Conservation (phyloP, 2,888 invertebrate species). For the Xestobium rufovillosum region DNA sequence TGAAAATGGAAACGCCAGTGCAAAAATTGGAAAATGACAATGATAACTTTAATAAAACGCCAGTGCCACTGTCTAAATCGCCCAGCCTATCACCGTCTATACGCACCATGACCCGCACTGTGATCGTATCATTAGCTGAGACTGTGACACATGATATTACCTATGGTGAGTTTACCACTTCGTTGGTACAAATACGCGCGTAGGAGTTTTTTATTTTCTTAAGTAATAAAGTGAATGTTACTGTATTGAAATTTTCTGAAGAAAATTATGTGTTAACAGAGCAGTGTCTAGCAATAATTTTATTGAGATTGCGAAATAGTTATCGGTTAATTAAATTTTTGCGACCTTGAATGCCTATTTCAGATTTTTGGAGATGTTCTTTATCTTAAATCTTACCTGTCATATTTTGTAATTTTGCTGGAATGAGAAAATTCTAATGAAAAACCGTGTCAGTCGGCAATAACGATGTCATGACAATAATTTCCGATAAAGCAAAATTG, state of each 20-base stretch:
- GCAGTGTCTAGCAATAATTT: too few species aligned
- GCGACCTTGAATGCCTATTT: too few species aligned
- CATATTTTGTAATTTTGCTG: too few species aligned
- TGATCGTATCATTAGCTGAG: slow-evolving; percentile 42
- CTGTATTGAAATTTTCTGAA: too few species aligned
- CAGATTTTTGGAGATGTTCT: too few species aligned
- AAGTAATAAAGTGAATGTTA: slow-evolving; percentile 12
- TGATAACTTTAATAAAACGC: slow-evolving; percentile 39
- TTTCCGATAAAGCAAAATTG: too few species aligned
- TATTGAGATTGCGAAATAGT: too few species aligned
- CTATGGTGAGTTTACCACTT: slow-evolving; percentile 43
- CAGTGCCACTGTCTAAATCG: slow-evolving; percentile 40
- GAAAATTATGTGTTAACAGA: background rate
- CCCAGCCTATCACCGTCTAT: slow-evolving; percentile 39
- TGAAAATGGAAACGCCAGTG: slow-evolving; percentile 26
- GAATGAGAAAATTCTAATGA: too few species aligned
- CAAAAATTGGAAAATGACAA: slow-evolving; percentile 24
- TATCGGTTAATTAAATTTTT: too few species aligned
- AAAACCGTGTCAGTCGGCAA: too few species aligned
- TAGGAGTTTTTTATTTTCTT: slow-evolving; percentile 21
- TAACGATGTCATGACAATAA: too few species aligned
- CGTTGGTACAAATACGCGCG: slow-evolving; percentile 17
- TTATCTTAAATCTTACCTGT: too few species aligned
- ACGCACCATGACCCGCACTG: slow-evolving; percentile 41
- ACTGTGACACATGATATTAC: slow-evolving; percentile 52